Base-by-base conservation (phyloP, 2,797 vertebrate genomes). In the Trematomus bernacchii region DNA sequence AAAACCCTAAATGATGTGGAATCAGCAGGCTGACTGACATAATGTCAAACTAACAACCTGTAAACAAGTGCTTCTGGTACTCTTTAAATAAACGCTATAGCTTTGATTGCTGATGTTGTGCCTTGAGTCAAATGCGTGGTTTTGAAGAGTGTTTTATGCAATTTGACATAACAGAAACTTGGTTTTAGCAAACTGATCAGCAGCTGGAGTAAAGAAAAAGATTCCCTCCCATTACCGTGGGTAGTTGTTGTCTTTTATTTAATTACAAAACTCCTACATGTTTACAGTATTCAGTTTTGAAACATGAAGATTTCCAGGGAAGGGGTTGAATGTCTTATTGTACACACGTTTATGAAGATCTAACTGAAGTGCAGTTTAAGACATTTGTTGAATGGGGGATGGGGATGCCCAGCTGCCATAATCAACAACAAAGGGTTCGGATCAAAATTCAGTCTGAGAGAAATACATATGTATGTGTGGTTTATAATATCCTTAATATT, bases 241-340 rank as follows among this genome's bases (percentile, higher is more conserved):
- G 62, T 62, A 15, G 55, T 51, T 74, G 58, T 71, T 71, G 64
- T 23, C n/a, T 58, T 53, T 57, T n/a, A 78, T 75, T 19, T 15
- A 21, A 76, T 79, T 72, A 76, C 14, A 60, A 76, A 55, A 52
- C 43, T 72, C 48, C 43, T 54, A 18, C 76, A 37, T 66, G 67
- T 62, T 67, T 71, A 70, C 55, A 73, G 14, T 15, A 4, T 30
- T 12, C 13, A 3, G 21, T 21, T 18, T 19, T 43, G 3, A 46
- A 46, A 30, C 3, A 2, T 27, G 43, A 62, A 44, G 10, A 44
- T 51, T 18, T 68, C 30, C 69, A 55, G 43, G 8, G 33, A 14
- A 33, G n/a, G 21, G 19, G 43, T 13, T 66, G 18, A 46, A 21
- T 27, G 18, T 37, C 21, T 21, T n/a, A 43, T 18, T 43, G 19